Base-by-base conservation (phyloP, 2,797 vertebrate genomes). In the Danio jaintianensis region DNA sequence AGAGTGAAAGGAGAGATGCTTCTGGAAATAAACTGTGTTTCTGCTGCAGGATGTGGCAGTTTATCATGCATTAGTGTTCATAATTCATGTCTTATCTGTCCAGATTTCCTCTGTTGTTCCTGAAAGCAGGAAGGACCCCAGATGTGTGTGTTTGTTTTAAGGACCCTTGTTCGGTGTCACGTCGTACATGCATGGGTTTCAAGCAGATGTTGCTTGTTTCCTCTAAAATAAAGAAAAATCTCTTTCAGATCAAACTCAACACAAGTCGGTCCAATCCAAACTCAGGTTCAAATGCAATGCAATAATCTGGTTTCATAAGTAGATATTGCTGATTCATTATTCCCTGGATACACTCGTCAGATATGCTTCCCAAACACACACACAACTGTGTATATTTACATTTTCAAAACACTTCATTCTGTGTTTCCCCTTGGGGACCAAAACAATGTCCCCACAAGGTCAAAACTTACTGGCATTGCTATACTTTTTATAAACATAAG, bases 321-420 rank as follows among this genome's bases (percentile, higher is more conserved):
- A 53, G 50, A 20, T 38, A 72, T 79, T 72, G 64, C 58, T 53
- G 75, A 72, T 75, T 50, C 12, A 15, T 76, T 82, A 83, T 78
- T 76, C 62, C 56, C 69, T 83, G 68, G 84, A 66, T 78, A 78
- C 18, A 72, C 66, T 77, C 13, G 12, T 36, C 50, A 48, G 55
- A 53, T 69, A 42, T 58, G 67, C 52, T 77, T 63, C 20, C 66
- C 63, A 77, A n/a, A 10, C 64, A 63, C 64, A 76, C 22, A 75
- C 78, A 78, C 75, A 29, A 3, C 29, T 29, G 29, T 29, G 29
- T 29, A 3, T 29, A 29, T 29, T 29, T 1, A 29, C 29, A 29
- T 29, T 1, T 29, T 29, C 3, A 29, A 29, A 29, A 29, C 29
- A 1, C 1, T 3, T 29, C 29, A 1, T 29, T 29, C 3, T 29